phyloP scores from a whole-genome alignment of 92 coral and sea anemone genomes.

The Hydrozoanthus gracilis region DNA sequence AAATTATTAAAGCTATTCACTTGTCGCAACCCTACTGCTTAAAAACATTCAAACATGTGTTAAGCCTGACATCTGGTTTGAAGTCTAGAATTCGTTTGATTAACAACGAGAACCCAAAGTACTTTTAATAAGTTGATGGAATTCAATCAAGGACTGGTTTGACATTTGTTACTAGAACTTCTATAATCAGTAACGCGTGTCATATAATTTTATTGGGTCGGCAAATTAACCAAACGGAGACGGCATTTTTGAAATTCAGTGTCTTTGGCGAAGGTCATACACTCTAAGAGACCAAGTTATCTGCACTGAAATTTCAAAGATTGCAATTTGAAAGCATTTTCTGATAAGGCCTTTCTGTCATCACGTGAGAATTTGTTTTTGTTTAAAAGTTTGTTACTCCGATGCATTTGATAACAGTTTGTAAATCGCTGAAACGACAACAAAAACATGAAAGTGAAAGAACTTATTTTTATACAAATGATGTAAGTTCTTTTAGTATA shows the following conservation, averaged over 20 bases:
- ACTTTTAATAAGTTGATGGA: not conserved
- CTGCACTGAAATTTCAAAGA: not conserved
- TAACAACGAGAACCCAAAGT: conserved; percentile 15
- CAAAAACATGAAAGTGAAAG: not conserved
- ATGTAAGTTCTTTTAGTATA: too few relatives aligned
- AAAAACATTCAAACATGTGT: too few relatives aligned
- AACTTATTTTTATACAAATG: too few relatives aligned
- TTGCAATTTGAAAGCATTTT: too few relatives aligned
- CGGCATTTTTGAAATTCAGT: not conserved
- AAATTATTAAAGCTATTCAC: too few relatives aligned
- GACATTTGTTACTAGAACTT: not conserved
- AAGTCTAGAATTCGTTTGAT: not conserved
- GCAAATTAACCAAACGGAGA: not conserved
- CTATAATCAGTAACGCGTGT: not conserved
- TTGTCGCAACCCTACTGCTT: too few relatives aligned
- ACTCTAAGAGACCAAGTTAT: not conserved
- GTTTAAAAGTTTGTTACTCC: too few relatives aligned
- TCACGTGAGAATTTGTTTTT: too few relatives aligned
- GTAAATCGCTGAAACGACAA: not conserved
- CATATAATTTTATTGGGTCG: not conserved
- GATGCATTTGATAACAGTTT: too few relatives aligned
- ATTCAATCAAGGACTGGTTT: not conserved
- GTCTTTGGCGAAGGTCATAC: not conserved
- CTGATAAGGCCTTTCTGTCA: too few relatives aligned
- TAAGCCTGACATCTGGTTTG: not conserved